These are phyloP conservation scores for Drosophila mercatorum DNA, from an alignment of 2,888 invertebrate species.

Conservation along the genomic window DNA sequence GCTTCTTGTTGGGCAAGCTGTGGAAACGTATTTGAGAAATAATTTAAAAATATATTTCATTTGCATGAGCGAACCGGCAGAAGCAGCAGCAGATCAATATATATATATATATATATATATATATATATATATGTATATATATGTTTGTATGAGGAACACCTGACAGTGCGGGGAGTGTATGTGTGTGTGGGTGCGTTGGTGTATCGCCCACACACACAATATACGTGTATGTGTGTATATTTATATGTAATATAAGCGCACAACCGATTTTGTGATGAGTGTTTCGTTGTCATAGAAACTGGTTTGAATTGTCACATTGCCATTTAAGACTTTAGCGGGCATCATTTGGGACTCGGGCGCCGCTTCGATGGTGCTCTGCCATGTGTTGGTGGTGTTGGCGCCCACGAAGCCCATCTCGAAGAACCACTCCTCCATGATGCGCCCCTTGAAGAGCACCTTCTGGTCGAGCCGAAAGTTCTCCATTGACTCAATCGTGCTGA, in stretches of 20 bases:
- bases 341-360: conserved; percentile 99
- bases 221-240: neutral
- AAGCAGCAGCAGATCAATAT: conserved; percentile 50
- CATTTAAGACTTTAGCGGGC: conserved; percentile 99
- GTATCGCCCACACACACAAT: conserved; percentile 26
- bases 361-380: conserved; percentile 99
- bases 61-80: conserved; percentile 22
- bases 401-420: conserved; percentile 99
- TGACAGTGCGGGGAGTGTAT: conserved; percentile 41
- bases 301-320: conserved; percentile 98
- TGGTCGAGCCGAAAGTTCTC: conserved; percentile 98
- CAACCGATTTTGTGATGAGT: conserved; percentile 96
- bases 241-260: conserved; percentile 97
- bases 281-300: conserved; percentile 98
- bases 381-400: conserved; percentile 99
- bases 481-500: conserved; percentile 95
- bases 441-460: conserved; percentile 91
- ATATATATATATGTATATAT: conserved; percentile 14
- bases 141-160: conserved; percentile 55
- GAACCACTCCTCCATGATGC: conserved; percentile 99
- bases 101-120: no score
- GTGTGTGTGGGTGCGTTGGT: conserved; percentile 1
- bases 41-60: conserved; percentile 24
- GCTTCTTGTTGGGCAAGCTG: conserved; percentile 24
- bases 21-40: conserved; percentile 33